Conservation (phyloP, 2,113 vertebrate genomes). For the Ictalurus punctatus region DNA sequence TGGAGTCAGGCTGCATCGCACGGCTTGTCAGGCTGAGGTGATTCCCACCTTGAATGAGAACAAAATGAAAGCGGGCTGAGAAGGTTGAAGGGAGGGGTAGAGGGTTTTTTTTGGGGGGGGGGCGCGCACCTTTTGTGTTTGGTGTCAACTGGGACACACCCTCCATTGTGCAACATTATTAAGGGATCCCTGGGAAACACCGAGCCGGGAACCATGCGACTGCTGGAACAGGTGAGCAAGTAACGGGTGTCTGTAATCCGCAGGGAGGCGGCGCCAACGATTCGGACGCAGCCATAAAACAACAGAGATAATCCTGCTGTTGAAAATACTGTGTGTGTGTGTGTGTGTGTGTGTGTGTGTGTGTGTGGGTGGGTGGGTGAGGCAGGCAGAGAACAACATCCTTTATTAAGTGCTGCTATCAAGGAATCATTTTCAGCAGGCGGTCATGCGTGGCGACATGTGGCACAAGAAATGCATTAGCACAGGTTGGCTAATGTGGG, state of each 20-base stretch:
- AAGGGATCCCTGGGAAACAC: conserved; percentile 56
- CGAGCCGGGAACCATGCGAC: conserved; percentile 31
- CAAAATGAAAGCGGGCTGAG: conserved; percentile 10
- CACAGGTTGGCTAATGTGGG: conserved; percentile 41
- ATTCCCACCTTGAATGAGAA: conserved; percentile 54
- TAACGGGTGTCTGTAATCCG: conserved; percentile 54
- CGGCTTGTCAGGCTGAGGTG: conserved; percentile 53
- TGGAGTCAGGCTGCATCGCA: conserved; percentile 58
- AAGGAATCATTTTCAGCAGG: conserved; percentile 37
- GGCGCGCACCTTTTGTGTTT: conserved; percentile 54
- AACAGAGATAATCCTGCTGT: conserved; percentile 56
- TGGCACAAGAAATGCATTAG: conserved; percentile 44
- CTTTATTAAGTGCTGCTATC: conserved; percentile 50
- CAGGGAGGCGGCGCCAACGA: conserved; percentile 36
- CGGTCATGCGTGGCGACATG: conserved; percentile 46
- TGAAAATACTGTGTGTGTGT: conserved; percentile 37
- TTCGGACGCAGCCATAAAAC: conserved; percentile 53
- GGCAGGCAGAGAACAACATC: conserved; percentile 34
- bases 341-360: not conserved
- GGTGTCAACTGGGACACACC: conserved; percentile 59
- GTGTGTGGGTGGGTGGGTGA: conserved; percentile 8
- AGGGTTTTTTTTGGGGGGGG: not conserved
- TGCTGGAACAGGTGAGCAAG: conserved; percentile 56
- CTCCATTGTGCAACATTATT: conserved; percentile 57
- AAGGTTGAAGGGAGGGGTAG: conserved; percentile 31